phyloP scores from a whole-genome alignment of 1,140 invertebrate genomes.

The Papilio xuthus region DNA sequence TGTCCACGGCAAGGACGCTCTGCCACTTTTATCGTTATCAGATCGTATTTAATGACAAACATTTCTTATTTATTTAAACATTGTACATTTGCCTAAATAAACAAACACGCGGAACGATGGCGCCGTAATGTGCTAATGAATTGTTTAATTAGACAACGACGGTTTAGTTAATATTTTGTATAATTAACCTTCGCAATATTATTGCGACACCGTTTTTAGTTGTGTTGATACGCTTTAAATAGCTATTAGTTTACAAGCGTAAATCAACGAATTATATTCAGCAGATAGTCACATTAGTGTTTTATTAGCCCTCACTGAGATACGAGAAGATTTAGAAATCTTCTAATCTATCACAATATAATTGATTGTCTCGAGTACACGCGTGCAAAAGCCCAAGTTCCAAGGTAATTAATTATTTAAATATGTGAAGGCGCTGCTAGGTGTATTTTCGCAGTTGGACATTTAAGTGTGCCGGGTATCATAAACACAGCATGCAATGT shows the following conservation, averaged over 20 bases:
- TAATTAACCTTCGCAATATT: conserved; percentile 25
- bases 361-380: neutral
- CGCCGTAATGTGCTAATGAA: conserved; percentile 28
- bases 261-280: neutral
- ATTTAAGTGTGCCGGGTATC: conserved; percentile 19
- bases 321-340: neutral
- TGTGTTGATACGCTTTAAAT: conserved; percentile 11
- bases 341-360: neutral
- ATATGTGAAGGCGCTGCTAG: conserved; percentile 1
- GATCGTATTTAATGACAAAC: conserved; percentile 29
- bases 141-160: conserved; percentile 28
- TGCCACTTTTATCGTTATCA: conserved; percentile 8
- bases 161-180: conserved; percentile 23
- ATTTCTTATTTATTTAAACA: conserved; percentile 23
- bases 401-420: neutral
- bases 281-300: neutral
- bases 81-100: conserved; percentile 20
- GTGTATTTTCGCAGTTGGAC: conserved; percentile 10
- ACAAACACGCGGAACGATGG: conserved; percentile 8
- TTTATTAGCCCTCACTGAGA: neutral
- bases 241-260: neutral
- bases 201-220: conserved; percentile 3
- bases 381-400: neutral
- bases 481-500: conserved; percentile 11
- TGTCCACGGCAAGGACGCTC: conserved; percentile 6